phyloP scores from a whole-genome alignment of 2,888 invertebrate genomes.

The Venusia cambrica region DNA sequence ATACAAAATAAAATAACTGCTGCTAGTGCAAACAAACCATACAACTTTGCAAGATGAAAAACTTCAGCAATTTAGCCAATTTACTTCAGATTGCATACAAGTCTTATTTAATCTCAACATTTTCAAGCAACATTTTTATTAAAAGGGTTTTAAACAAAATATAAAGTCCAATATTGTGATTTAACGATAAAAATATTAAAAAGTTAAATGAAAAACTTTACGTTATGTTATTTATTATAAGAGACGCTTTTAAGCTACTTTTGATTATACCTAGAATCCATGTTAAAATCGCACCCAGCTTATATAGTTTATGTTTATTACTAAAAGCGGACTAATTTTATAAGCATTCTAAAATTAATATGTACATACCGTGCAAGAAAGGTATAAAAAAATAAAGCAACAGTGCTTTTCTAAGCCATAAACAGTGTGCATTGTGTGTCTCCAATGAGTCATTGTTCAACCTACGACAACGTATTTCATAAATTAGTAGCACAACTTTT shows the following conservation, averaged over 20 bases:
- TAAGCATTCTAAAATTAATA: too few relatives aligned
- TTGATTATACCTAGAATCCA: too few relatives aligned
- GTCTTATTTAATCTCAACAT: slow-evolving; percentile 15
- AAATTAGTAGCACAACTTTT: slow-evolving; percentile 2
- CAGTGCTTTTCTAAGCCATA: slow-evolving; percentile 32
- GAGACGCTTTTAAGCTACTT: too few relatives aligned
- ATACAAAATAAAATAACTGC: too few relatives aligned
- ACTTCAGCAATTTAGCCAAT: slow-evolving; percentile 8
- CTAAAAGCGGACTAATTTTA: too few relatives aligned
- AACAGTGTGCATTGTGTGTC: slow-evolving; percentile 31
- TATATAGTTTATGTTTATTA: too few relatives aligned
- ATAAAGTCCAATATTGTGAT: slow-evolving; percentile 18
- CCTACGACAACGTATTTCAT: neutral
- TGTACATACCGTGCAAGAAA: neutral
- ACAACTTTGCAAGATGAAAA: slow-evolving; percentile 4
- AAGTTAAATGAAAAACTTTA: slow-evolving; percentile 40
- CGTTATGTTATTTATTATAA: too few relatives aligned
- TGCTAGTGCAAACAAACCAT: slow-evolving; percentile 2
- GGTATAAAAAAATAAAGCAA: slow-evolving; percentile 6
- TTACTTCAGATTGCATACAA: slow-evolving; percentile 14
- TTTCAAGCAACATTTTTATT: slow-evolving; percentile 17
- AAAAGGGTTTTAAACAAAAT: slow-evolving; percentile 19
- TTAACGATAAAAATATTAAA: slow-evolving; percentile 31
- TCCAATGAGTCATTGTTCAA: slow-evolving; percentile 35
- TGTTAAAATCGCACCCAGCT: too few relatives aligned